Percentiles rank a stretch among this genome's conserved stretches.
These are phyloP conservation scores for Stenichneumon culpator DNA, from an alignment of 2,888 invertebrate species.

Conservation along the genomic window DNA sequence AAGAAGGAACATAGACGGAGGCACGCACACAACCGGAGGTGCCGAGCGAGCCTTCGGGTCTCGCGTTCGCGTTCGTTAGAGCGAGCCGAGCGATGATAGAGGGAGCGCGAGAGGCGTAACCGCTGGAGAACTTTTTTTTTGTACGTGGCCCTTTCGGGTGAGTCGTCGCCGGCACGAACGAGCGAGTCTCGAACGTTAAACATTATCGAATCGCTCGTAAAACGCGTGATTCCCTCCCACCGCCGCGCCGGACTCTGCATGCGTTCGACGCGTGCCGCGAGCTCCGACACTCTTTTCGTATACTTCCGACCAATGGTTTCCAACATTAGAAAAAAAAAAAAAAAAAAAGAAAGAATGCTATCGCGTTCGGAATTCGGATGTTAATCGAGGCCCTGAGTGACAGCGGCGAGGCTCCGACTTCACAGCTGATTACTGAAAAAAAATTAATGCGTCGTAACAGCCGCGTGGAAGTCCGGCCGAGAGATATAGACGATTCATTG, in stretches of 20 bases:
- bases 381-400: too few relatives aligned
- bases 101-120: neutral
- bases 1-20: too few relatives aligned
- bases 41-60: neutral
- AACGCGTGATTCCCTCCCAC: neutral
- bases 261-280: constrained; percentile 39
- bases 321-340: neutral
- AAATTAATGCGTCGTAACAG: neutral
- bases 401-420: too few relatives aligned
- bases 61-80: neutral
- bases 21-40: neutral
- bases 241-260: neutral
- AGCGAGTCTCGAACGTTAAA: neutral
- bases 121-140: neutral
- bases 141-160: constrained; percentile 4
- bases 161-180: neutral
- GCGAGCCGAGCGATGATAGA: neutral
- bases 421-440: neutral
- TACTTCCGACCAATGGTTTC: neutral
- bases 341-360: too few relatives aligned
- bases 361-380: too few relatives aligned
- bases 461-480: too few relatives aligned
- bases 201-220: neutral
- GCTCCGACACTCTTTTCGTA: neutral
- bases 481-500: neutral